Percentiles rank a stretch among this genome's conserved stretches.
Evolutionary conservation across 2,888 invertebrate species (phyloP).

Genomic region (Drosophila recens): DNA sequence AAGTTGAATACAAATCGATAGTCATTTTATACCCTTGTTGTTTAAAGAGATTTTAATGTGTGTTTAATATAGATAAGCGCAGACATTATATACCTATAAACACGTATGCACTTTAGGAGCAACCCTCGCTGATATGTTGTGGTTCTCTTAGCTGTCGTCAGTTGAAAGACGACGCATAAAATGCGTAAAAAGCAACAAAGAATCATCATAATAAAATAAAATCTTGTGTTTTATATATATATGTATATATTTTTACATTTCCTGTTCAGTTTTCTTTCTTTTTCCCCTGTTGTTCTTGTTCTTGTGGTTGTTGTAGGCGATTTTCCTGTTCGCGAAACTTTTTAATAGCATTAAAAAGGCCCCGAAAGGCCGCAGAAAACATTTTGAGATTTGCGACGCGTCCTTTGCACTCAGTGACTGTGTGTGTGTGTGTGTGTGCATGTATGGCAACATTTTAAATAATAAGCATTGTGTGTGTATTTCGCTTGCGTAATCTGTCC

Average conservation of each 20-base stretch:
- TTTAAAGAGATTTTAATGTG: background rate
- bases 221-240: slow-evolving; percentile 30
- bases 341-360: slow-evolving; percentile 76
- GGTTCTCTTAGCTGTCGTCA: slow-evolving; percentile 10
- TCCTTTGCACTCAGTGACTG: slow-evolving; percentile 20
- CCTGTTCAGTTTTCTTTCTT: slow-evolving; percentile 7
- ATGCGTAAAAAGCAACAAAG: slow-evolving; percentile 61
- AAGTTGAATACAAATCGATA: background rate
- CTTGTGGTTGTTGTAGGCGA: slow-evolving; percentile 35
- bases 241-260: slow-evolving; percentile 14
- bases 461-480: slow-evolving; percentile 55
- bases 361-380: slow-evolving; percentile 52
- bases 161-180: slow-evolving; percentile 55
- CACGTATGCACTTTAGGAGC: background rate
- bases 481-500: slow-evolving; percentile 40
- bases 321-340: slow-evolving; percentile 70
- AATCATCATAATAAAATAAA: slow-evolving; percentile 72
- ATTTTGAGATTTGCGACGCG: slow-evolving; percentile 70
- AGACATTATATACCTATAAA: background rate
- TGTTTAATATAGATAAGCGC: background rate
- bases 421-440: slow-evolving; percentile 11
- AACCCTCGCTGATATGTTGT: slow-evolving; percentile 1
- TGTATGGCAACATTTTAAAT: slow-evolving; percentile 58
- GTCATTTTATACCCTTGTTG: background rate
- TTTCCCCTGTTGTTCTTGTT: slow-evolving; percentile 5